Evolutionary conservation across 2,113 vertebrate species (phyloP).

Genomic region (Phalacrocorax pelagicus): DNA sequence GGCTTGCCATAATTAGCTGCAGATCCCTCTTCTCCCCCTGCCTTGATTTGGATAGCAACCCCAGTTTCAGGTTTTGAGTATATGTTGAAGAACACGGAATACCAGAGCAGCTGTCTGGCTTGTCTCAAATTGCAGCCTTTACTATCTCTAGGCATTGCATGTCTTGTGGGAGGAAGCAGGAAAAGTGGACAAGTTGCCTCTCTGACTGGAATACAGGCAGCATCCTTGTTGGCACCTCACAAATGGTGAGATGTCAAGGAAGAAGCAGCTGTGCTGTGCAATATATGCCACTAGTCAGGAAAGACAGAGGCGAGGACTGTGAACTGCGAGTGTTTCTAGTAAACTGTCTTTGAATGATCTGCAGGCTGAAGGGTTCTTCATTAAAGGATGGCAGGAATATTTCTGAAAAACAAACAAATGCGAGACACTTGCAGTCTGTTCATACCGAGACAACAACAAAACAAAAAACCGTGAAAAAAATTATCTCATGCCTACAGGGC

Average conservation of each 20-base stretch:
- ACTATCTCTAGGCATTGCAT: not conserved
- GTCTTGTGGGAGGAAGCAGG: not conserved
- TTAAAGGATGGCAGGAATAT: not conserved
- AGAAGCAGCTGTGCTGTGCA: not conserved
- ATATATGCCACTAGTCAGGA: not conserved
- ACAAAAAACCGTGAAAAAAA: not conserved
- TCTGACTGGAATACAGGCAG: not conserved
- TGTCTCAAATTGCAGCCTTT: not conserved
- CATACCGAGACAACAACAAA: not conserved
- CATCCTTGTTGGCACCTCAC: not conserved
- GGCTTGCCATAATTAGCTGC: not conserved
- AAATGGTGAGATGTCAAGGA: not conserved
- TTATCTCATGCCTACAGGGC: not conserved
- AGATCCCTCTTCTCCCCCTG: not conserved
- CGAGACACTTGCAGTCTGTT: constrained; percentile 4
- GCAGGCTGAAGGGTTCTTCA: not conserved
- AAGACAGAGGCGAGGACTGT: not conserved
- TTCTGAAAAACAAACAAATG: constrained; percentile 14
- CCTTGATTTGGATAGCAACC: not conserved
- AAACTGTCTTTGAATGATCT: not conserved
- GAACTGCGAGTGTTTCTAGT: not conserved
- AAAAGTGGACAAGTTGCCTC: not conserved
- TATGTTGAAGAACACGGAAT: not conserved
- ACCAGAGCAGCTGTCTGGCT: not conserved
- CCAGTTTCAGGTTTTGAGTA: not conserved